Conservation (phyloP, 2,888 invertebrate genomes). For the Unio delphinus region DNA sequence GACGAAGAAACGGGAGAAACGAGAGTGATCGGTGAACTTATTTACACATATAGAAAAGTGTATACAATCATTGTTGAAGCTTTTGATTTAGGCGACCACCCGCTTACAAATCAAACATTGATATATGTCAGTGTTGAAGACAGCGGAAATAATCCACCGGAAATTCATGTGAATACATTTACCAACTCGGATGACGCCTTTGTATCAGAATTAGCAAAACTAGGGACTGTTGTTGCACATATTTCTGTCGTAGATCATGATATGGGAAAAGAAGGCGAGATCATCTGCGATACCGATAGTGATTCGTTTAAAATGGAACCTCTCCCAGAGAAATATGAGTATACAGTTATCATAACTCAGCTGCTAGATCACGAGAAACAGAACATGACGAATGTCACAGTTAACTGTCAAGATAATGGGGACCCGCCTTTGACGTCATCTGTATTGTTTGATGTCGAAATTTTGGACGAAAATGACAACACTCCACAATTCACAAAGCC, state of each 20-base stretch:
- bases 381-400: slow-evolving; percentile 10
- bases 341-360: slow-evolving; percentile 22
- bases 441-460: slow-evolving; percentile 12
- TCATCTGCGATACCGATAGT: slow-evolving; percentile 16
- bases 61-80: slow-evolving; percentile 21
- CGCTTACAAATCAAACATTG: slow-evolving; percentile 8
- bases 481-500: slow-evolving; percentile 18
- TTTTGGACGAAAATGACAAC: slow-evolving; percentile 21
- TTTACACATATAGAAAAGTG: slow-evolving; percentile 13
- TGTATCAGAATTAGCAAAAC: slow-evolving; percentile 8
- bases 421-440: slow-evolving; percentile 15
- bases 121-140: slow-evolving; percentile 16
- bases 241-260: slow-evolving; percentile 20
- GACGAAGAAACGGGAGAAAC: slow-evolving; percentile 12
- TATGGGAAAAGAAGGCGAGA: slow-evolving; percentile 17
- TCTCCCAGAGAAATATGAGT: slow-evolving; percentile 8
- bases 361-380: slow-evolving; percentile 18
- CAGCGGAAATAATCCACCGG: slow-evolving; percentile 24
- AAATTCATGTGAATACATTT: slow-evolving; percentile 14
- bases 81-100: slow-evolving; percentile 16
- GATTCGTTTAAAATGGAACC: slow-evolving; percentile 21
- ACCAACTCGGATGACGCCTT: slow-evolving; percentile 3
- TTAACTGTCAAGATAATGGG: slow-evolving; percentile 24
- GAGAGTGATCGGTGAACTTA: slow-evolving; percentile 11
- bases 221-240: slow-evolving; percentile 12